phyloP scores from a whole-genome alignment of 2,797 vertebrate species.

The Nothura maculosa region DNA sequence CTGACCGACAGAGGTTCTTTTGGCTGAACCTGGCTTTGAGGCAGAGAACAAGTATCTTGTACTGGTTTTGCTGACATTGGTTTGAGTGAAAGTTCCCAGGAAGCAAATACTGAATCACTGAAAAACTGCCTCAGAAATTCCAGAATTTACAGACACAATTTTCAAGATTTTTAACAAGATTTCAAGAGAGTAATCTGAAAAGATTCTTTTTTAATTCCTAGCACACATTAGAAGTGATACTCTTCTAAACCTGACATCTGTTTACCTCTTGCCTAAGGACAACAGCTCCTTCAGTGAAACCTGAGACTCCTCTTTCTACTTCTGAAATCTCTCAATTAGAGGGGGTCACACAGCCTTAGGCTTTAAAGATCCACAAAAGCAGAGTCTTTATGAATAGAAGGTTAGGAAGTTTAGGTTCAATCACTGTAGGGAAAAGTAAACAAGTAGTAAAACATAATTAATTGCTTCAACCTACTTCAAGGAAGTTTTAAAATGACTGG shows the following conservation, averaged over 20 bases:
- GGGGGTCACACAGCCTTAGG: background rate
- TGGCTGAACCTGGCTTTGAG: background rate
- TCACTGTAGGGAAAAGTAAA: slow-evolving; percentile 60
- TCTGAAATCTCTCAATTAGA: background rate
- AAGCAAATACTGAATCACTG: background rate
- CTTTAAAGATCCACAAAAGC: slow-evolving; percentile 39
- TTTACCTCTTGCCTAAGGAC: background rate
- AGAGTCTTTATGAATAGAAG: background rate
- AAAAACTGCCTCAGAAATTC: background rate
- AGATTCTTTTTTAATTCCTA: background rate
- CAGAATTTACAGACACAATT: background rate
- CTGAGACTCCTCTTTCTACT: background rate
- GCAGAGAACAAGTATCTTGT: background rate
- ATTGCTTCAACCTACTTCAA: slow-evolving; percentile 32
- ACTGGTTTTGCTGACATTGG: background rate
- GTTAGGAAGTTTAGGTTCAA: slow-evolving; percentile 19
- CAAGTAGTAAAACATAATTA: slow-evolving; percentile 45
- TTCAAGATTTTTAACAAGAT: background rate
- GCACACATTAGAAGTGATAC: background rate
- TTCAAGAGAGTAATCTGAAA: background rate
- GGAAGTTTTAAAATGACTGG: background rate
- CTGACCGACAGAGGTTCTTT: background rate
- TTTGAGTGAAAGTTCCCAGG: background rate
- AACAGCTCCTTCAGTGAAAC: slow-evolving; percentile 34
- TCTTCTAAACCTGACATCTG: background rate